Evolutionary conservation across 2,113 vertebrate genomes (phyloP), one percentile per base, ranked within the genome.

Genomic region (Melanerpes aurifrons): DNA sequence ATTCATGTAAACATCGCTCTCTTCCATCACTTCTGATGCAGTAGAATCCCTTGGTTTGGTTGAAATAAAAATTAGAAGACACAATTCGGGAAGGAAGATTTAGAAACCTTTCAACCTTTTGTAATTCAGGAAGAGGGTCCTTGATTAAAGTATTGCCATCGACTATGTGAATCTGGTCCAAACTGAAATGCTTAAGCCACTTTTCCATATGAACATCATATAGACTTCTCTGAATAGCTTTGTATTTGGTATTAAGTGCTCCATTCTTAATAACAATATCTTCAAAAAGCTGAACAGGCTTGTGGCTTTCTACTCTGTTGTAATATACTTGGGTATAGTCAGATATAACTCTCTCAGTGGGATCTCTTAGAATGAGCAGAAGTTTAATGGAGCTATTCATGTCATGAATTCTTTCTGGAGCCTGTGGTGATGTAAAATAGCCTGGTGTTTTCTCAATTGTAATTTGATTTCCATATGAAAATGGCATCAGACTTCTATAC

Each of bases 261-360:
- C 99, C 98, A 13, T 98, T 99, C 95, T 98, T 98, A 85, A 99
- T 98, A 48, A 99, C 98, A 83, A 99, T 98, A 95, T 98, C 98
- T 98, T 99, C 99, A 73, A 99, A 99, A 94, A 98, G 98, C 95
- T 99, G 99, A 82, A 99, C 98, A 14, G 98, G 98, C 93, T 99
- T 99, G 98, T 98, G 98, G 94, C 97, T 99, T 97, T 99, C 99
- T 82, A 99, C 95, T 70, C 99, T 97, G 97, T 99, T 99, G 97
- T 99, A 99, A 96, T 98, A 99, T 43, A 99, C 98, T 98, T 99
- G 99, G 61, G 99, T 99, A 95, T 99, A 99, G 97, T 99, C 99
- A 9, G 99, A 99, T 96, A 99, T 98, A 88, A 99, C 98, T 71
- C 99, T 97, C 96, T 99, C 98, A 3, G 98, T 98, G 7, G 99